Percentiles rank a stretch among this genome's conserved stretches.
Evolutionary conservation across 2,797 vertebrate species (phyloP).

Genomic region (Taeniopygia guttata): DNA sequence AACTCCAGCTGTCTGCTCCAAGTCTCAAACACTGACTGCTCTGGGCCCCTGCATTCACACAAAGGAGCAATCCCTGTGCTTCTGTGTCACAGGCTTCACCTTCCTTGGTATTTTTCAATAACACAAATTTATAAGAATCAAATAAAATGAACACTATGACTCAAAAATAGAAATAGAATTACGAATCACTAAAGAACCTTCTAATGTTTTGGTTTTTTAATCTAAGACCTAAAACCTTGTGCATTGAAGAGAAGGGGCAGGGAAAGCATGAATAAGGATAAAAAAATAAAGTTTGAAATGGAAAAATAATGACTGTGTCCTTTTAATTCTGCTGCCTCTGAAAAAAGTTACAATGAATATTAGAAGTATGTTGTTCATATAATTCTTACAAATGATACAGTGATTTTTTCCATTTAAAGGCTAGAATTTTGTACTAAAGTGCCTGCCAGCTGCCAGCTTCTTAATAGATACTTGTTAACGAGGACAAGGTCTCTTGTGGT

Average conservation of each 20-base stretch:
- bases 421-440: neutral
- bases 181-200: neutral
- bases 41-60: fast-evolving
- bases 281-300: neutral
- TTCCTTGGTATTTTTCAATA: neutral
- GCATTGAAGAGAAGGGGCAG: neutral
- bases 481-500: neutral
- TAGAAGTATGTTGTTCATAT: neutral
- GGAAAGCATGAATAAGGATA: neutral
- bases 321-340: neutral
- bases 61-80: neutral
- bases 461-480: neutral
- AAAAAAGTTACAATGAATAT: neutral
- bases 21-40: neutral
- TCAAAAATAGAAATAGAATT: neutral
- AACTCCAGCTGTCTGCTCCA: neutral
- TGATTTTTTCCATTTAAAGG: neutral
- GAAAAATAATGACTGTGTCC: neutral
- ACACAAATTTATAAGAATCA: neutral
- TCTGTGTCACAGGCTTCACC: neutral
- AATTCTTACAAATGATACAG: neutral
- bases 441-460: neutral
- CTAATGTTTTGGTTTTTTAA: neutral
- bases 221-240: neutral
- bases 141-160: neutral